Percentiles rank a stretch among this genome's conserved stretches.
Evolutionary conservation across 2,797 vertebrate species (phyloP).

Genomic region (Gallinago stenura): DNA sequence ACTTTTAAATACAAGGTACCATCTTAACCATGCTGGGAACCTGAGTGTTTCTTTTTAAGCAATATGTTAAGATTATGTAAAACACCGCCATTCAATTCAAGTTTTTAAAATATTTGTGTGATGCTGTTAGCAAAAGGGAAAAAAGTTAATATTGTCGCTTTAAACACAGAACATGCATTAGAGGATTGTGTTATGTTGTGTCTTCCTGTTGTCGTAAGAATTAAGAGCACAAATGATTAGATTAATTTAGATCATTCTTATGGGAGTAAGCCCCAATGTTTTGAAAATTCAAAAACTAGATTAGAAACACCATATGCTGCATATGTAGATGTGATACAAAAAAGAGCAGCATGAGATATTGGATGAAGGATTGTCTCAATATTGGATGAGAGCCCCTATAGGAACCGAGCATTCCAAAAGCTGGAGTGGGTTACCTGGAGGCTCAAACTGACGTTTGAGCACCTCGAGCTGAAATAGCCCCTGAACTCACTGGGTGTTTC

Average conservation of each 20-base stretch:
- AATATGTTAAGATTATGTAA: neutral
- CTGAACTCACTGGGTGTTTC: neutral
- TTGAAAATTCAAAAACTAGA: neutral
- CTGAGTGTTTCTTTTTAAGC: neutral
- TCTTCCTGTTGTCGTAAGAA: neutral
- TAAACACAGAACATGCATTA: neutral
- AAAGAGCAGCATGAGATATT: neutral
- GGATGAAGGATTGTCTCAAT: neutral
- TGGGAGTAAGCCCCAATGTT: neutral
- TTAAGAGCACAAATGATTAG: neutral
- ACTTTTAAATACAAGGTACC: neutral
- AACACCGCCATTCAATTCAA: neutral
- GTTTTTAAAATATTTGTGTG: neutral
- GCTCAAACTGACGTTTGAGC: neutral
- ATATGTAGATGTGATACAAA: neutral
- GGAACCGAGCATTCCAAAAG: neutral
- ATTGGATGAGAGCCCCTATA: neutral
- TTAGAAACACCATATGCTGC: constrained; percentile 4
- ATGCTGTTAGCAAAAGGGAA: neutral
- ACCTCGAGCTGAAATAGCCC: neutral
- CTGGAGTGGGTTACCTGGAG: neutral
- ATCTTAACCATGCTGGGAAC: neutral
- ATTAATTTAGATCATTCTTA: neutral
- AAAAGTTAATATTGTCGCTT: neutral
- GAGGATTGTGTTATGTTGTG: neutral